phyloP scores from a whole-genome alignment of 2,113 vertebrate genomes.

The Sminthopsis crassicaudata region DNA sequence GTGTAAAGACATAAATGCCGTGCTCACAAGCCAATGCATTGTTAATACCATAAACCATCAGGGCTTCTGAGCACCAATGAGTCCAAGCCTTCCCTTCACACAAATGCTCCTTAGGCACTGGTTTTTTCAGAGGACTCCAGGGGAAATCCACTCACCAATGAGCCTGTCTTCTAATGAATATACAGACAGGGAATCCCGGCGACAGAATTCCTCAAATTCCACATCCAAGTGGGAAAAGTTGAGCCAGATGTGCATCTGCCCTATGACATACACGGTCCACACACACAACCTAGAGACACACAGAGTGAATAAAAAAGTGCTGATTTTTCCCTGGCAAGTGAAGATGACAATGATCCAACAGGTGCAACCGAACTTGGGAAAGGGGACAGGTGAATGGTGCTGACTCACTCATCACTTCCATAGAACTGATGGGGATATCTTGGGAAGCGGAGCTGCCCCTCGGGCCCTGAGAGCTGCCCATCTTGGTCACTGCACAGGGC shows the following conservation, averaged over 20 bases:
- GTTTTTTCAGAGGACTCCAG: neutral
- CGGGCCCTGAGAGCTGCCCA: conserved; percentile 69
- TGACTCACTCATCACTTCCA: conserved; percentile 87
- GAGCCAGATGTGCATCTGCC: conserved; percentile 81
- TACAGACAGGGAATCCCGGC: conserved; percentile 85
- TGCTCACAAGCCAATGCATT: neutral
- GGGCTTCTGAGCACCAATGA: neutral
- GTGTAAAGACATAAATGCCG: neutral
- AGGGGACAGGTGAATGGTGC: neutral
- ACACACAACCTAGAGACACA: conserved; percentile 83
- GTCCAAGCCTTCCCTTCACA: neutral
- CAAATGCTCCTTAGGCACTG: neutral
- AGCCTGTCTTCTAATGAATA: conserved; percentile 78
- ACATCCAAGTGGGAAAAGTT: conserved; percentile 84
- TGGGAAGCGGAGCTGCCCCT: conserved; percentile 87
- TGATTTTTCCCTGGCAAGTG: conserved; percentile 19
- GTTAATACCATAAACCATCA: neutral
- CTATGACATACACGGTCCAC: conserved; percentile 85
- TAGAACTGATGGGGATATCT: conserved; percentile 77
- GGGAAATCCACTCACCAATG: conserved; percentile 83
- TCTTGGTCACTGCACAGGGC: conserved; percentile 83
- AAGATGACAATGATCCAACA: neutral
- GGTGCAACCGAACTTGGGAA: conserved; percentile 1
- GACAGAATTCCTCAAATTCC: conserved; percentile 85
- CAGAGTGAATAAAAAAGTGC: neutral